A percentile compares a stretch with the other conserved stretches of the same genome.
These are phyloP conservation scores for Drosophila tropicalis DNA, from an alignment of 1,140 invertebrate genomes.

Conservation along the genomic window DNA sequence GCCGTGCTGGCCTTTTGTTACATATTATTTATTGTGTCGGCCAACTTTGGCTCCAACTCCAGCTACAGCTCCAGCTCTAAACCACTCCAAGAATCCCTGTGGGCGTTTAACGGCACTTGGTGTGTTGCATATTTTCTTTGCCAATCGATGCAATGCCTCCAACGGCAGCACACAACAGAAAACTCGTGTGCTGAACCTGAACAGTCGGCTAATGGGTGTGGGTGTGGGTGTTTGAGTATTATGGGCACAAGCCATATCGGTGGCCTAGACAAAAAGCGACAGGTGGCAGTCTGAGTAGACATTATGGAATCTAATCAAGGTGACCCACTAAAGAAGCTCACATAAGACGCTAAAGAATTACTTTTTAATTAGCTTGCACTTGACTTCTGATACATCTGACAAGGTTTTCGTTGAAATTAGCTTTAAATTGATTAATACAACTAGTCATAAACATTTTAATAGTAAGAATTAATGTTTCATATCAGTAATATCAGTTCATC, in stretches of 20 bases:
- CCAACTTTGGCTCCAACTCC: slow-evolving; percentile 9
- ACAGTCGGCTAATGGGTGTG: slow-evolving; percentile 55
- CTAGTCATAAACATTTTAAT: too few species aligned
- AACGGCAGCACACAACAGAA: slow-evolving; percentile 55
- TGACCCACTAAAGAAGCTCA: slow-evolving; percentile 5
- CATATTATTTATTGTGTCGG: slow-evolving; percentile 78
- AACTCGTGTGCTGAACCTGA: slow-evolving; percentile 58
- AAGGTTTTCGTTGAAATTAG: too few species aligned
- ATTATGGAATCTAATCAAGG: slow-evolving; percentile 22
- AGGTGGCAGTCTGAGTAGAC: slow-evolving; percentile 38
- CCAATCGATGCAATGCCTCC: slow-evolving; percentile 31
- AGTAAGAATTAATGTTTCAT: too few species aligned
- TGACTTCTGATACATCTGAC: not conserved
- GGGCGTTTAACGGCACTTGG: slow-evolving; percentile 72
- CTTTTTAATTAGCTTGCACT: not conserved
- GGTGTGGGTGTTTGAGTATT: slow-evolving; percentile 58
- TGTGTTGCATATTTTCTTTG: slow-evolving; percentile 62
- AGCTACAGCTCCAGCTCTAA: slow-evolving; percentile 12
- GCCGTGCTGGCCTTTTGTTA: slow-evolving; percentile 72
- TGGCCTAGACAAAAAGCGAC: slow-evolving; percentile 46
- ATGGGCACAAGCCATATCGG: slow-evolving; percentile 49
- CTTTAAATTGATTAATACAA: too few species aligned
- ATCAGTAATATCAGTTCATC: too few species aligned
- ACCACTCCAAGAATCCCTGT: slow-evolving; percentile 44
- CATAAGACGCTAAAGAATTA: not conserved